Base-by-base conservation (phyloP, 2,113 vertebrate genomes). In the Pholis gunnellus region DNA sequence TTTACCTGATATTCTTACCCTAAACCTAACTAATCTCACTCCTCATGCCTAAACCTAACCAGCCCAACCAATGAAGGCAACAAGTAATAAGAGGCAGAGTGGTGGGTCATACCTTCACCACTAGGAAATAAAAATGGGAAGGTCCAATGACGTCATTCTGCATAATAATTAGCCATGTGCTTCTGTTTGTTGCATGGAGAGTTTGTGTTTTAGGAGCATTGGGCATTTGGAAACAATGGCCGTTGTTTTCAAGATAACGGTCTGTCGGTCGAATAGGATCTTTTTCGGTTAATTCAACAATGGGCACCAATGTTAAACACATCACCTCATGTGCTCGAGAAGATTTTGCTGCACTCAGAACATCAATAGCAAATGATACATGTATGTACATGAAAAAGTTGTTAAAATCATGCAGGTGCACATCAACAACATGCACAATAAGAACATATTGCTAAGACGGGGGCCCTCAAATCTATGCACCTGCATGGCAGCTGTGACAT, bases 401-500 rank as follows among this genome's bases (percentile, higher is more conserved):
- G 10, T 22, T 60, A 0, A 73, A 59, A 13, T 14, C 3, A 60
- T 60, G 7, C 40, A 65, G n/a, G 20, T 61, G 46, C 27, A 38
- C 40, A 52, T 76, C 46, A 14, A 18, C 18, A 54, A 22, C 59
- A 25, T 18, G 14, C 14, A 31, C 36, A 25, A 18, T 18, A 18
- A 31, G 15, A 50, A 57, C 25, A 46, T 9, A 6, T 6, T 29
- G 46, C 31, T 20, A 14, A 38, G 15, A 46, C 13, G 7, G 17
- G 25, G 4, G 27, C n/a, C 13, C 9, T 48, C 52, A 56, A 25
- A 75, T 44, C 64, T 46, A 4, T 40, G 50, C 72, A 68, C 36
- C 50, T 85, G 76, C 14, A 38, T 27, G 64, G 73, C 79, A 76
- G 77, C 73, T 63, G 84, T 36, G 83, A 72, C 75, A 72, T 82